Evolutionary conservation across 2,797 vertebrate species (phyloP).

Genomic region (Labeo calbasu): DNA sequence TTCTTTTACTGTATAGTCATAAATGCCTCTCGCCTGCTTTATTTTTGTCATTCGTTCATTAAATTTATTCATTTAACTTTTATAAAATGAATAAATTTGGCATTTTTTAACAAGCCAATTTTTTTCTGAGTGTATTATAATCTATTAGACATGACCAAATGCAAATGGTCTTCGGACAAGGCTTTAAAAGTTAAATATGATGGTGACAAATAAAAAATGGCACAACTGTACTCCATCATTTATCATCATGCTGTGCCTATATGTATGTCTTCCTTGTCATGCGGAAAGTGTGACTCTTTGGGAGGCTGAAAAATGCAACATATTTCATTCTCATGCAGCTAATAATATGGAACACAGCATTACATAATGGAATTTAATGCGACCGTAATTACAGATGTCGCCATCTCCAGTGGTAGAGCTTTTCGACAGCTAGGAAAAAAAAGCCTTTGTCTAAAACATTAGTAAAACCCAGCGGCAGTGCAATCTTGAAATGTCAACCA

Average conservation of each 20-base stretch:
- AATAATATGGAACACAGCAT: slow-evolving; percentile 17
- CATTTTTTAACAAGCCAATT: neutral
- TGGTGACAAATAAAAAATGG: neutral
- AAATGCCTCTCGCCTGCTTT: neutral
- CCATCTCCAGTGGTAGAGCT: slow-evolving; percentile 15
- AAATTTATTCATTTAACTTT: neutral
- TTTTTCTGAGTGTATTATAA: neutral
- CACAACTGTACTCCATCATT: neutral
- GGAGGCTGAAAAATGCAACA: neutral
- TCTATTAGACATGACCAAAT: neutral
- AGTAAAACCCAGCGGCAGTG: slow-evolving; percentile 17
- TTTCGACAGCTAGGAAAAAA: slow-evolving; percentile 21
- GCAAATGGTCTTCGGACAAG: neutral
- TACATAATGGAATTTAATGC: slow-evolving; percentile 43
- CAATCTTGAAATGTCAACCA: slow-evolving; percentile 50
- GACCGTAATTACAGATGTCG: slow-evolving; percentile 43
- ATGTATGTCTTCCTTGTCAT: neutral
- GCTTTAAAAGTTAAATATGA: neutral
- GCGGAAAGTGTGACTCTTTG: neutral
- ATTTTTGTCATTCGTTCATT: neutral
- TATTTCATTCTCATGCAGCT: slow-evolving; percentile 12
- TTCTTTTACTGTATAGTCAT: neutral
- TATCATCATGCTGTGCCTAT: neutral
- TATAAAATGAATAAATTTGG: too few species aligned
- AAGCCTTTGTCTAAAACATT: slow-evolving; percentile 34